Base-by-base conservation (phyloP, 2,888 invertebrate species). In the Trichopria drosophilae region DNA sequence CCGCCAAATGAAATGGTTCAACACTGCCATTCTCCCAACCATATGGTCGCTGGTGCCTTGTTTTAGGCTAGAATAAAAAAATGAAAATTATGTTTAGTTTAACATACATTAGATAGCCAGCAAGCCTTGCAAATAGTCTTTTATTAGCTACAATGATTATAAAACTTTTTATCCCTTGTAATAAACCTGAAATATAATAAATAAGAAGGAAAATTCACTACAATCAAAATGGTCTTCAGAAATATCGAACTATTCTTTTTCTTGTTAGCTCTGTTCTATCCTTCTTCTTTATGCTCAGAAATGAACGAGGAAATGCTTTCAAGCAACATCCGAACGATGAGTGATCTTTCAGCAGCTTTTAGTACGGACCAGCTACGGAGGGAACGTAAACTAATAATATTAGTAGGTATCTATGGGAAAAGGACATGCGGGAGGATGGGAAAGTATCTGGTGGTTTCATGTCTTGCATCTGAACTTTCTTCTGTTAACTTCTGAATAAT, bases 31-130 rank as follows among this genome's bases (percentile, higher is more conserved):
- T 82, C 63, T 87, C 85, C 87, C 87, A 87, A 19, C 87, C 87
- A 66, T 83, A 87, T 5, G 87, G 87, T 60, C 87, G 80, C 71
- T 85, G 86, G 66, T 87, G 87, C 62, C 84, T 82, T 28, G 87
- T 87, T 79, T 87, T 87, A 23, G 87, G 87, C 87, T 87, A 77
- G 56, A 79, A 80, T 62, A 20, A 34, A 1, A 35, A 34, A 39
- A 12, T 24, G 36, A 42, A 36, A 23, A 12, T n/a, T n/a, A 13
- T 32, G n/a, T 12, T n/a, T n/a, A n/a, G n/a, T n/a, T n/a, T n/a
- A n/a, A n/a, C n/a, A n/a, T n/a, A n/a, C n/a, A n/a, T n/a, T n/a
- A n/a, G n/a, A n/a, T n/a, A n/a, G n/a, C n/a, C n/a, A n/a, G n/a
- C n/a, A n/a, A n/a, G n/a, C n/a, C n/a, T n/a, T n/a, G n/a, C n/a